Evolutionary conservation across 2,888 invertebrate species (phyloP).

Genomic region (Ceramica pisi): DNA sequence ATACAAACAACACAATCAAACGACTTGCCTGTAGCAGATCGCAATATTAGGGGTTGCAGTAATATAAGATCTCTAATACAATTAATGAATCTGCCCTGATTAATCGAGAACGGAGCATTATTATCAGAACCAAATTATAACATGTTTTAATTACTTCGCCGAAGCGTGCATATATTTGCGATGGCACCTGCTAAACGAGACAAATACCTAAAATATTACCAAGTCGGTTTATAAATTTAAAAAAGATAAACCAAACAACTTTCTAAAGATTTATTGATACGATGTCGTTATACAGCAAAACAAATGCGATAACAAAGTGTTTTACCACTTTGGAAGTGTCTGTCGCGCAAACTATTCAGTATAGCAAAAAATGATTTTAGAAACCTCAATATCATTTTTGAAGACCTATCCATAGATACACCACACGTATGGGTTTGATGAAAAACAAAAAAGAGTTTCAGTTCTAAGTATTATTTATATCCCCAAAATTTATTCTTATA

Average conservation of each 20-base stretch:
- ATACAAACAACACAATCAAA: not conserved
- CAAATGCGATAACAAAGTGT: not conserved
- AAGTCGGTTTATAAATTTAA: conserved; percentile 16
- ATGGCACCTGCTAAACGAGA: conserved; percentile 5
- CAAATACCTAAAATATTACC: not conserved
- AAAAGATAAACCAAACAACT: conserved; percentile 22
- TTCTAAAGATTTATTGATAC: conserved; percentile 31
- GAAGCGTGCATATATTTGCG: conserved; percentile 4
- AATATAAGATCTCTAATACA: not conserved
- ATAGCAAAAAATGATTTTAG: no score
- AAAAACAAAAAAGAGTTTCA: no score
- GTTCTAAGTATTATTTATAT: no score
- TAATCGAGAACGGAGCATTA: not conserved
- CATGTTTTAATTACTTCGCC: conserved; percentile 12
- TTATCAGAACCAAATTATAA: not conserved
- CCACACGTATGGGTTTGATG: no score
- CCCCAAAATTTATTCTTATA: no score
- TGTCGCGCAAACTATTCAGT: no score
- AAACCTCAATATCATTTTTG: no score
- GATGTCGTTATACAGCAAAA: conserved; percentile 9
- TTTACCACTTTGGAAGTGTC: no score
- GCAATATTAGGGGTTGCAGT: not conserved
- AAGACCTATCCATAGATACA: no score
- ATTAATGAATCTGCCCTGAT: not conserved
- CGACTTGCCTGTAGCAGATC: not conserved